A percentile compares a stretch with the other conserved stretches of the same genome.
Conservation (phyloP, 2,888 invertebrate genomes). For the Coelinius sp. region DNA sequence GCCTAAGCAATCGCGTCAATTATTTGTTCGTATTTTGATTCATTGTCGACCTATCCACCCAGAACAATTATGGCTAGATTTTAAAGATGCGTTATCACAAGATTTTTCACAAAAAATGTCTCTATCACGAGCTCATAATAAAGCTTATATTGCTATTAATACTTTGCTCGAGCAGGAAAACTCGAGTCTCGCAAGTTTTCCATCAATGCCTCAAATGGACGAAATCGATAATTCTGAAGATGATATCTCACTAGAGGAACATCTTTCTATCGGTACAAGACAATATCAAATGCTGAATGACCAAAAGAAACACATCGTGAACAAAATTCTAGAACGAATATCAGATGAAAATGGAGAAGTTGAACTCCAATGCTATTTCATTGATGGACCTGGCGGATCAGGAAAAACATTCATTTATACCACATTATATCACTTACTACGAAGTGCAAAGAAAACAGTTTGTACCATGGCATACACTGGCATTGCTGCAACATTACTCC, state of each 20-base stretch:
- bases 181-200: slow-evolving; percentile 28
- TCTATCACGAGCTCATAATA: slow-evolving; percentile 18
- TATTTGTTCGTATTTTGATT: slow-evolving; percentile 57
- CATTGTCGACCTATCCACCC: slow-evolving; percentile 48
- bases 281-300: slow-evolving; percentile 32
- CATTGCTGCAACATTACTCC: slow-evolving; percentile 52
- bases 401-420: not conserved
- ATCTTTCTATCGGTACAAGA: slow-evolving; percentile 12
- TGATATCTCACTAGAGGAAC: not conserved
- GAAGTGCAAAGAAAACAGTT: slow-evolving; percentile 14
- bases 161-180: slow-evolving; percentile 34
- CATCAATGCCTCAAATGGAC: too few species aligned
- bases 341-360: too few species aligned
- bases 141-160: slow-evolving; percentile 34
- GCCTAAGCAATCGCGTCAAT: slow-evolving; percentile 43
- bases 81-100: slow-evolving; percentile 43
- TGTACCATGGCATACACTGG: slow-evolving; percentile 8
- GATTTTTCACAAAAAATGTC: slow-evolving; percentile 35
- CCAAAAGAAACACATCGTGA: slow-evolving; percentile 53
- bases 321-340: slow-evolving; percentile 54
- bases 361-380: not conserved
- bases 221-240: slow-evolving; percentile 15
- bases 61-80: slow-evolving; percentile 50
- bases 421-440: slow-evolving; percentile 1
- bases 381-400: not conserved